Evolutionary conservation across 92 coral and sea anemone genomes (phyloP), one percentile per base, ranked within the genome.

Genomic region (Paragorgia papillata): DNA sequence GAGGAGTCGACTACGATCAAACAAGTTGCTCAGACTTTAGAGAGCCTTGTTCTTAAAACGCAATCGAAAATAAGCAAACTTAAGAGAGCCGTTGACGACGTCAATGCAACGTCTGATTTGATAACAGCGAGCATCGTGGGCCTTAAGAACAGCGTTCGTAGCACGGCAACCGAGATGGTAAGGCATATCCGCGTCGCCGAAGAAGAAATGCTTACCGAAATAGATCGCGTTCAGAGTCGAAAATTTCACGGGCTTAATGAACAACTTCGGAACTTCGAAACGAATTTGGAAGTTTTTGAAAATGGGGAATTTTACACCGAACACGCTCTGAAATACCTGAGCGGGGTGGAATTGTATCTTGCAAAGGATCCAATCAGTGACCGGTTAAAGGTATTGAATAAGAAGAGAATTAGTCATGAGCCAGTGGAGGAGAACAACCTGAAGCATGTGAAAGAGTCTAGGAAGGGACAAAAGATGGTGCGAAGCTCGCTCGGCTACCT

Each of bases 291-390:
- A 25, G 83, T 66, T 44, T 87, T 95, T 29, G 86, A 76, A 59
- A 81, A 90, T 8, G 99, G 90, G 46, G 82, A 88, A 60, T 91
- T 80, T 17, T 95, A 91, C 60, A 79, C 97, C 0, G 82, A 83
- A 44, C 99, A 95, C 76, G 88, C 92, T 66, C 67, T 95, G 59
- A 91, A 85, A 67, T 91, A 88, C 70, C 88, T 88, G 15, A 95
- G 92, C 64, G 97, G 89, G 34, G 97, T 91, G 0, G 98, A 94
- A 50, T 59, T 94, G 57, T 66, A 87, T 26, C 83, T 80, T 69
- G 81, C 85, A 0, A 91, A 87, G 57, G 84, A 79, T 3, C 89
- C 73, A 19, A 89, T 94, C 29, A 87, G 74, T 9, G 78, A 76
- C 18, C 80, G 98, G 12, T 76, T 94, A 13, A 86, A 89, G 12